These are phyloP conservation scores for Leptodirus hochenwartii DNA, from an alignment of 2,888 invertebrate species.

Conservation along the genomic window DNA sequence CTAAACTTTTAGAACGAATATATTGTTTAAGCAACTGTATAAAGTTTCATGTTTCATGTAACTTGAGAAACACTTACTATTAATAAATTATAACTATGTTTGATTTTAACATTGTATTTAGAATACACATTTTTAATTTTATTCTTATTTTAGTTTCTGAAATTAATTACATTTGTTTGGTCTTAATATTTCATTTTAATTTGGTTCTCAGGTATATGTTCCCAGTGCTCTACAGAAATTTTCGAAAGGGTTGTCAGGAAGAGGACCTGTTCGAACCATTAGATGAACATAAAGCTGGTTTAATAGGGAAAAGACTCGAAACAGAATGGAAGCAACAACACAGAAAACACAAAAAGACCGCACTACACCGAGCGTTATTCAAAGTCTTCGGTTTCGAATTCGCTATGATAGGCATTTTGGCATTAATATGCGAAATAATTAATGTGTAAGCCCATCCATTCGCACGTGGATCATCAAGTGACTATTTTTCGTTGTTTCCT, in stretches of 20 bases:
- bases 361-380: constrained; percentile 10
- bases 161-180: neutral
- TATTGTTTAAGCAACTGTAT: too few relatives aligned
- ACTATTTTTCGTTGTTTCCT: constrained; percentile 6
- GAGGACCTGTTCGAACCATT: constrained; percentile 37
- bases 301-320: constrained; percentile 27
- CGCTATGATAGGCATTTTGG: constrained; percentile 17
- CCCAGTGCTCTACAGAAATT: constrained; percentile 44
- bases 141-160: too few relatives aligned
- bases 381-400: constrained; percentile 11
- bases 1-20: too few relatives aligned
- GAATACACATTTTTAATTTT: too few relatives aligned
- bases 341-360: constrained; percentile 10
- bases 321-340: constrained; percentile 11
- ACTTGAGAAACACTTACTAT: too few relatives aligned
- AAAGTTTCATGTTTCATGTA: too few relatives aligned
- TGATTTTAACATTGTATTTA: too few relatives aligned
- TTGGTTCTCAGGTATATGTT: constrained; percentile 37
- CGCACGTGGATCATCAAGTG: neutral
- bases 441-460: constrained; percentile 22
- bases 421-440: constrained; percentile 21
- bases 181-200: neutral
- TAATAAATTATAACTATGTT: too few relatives aligned
- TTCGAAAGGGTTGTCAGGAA: constrained; percentile 39
- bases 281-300: constrained; percentile 30